Conservation (phyloP, 2,113 vertebrate genomes). For the Neopipo cinnamomea region DNA sequence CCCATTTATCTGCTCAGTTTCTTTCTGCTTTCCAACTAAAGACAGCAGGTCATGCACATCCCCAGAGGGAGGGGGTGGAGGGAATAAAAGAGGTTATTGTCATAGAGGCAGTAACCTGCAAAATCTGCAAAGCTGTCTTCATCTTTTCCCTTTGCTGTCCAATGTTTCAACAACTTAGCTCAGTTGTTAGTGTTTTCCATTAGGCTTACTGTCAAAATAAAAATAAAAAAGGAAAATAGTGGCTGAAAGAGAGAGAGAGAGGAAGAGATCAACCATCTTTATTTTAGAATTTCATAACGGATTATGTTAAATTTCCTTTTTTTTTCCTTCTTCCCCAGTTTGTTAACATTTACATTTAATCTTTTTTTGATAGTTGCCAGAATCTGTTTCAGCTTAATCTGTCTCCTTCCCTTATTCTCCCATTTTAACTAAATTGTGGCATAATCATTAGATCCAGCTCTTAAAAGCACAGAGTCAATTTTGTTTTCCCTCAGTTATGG, state of each 20-base stretch:
- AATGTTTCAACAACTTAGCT: not conserved
- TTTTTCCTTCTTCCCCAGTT: not conserved
- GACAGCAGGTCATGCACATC: not conserved
- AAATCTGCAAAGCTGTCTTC: conserved; percentile 24
- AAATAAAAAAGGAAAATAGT: not conserved
- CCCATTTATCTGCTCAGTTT: conserved; percentile 39
- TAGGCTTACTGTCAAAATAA: conserved; percentile 35
- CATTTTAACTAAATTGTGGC: not conserved
- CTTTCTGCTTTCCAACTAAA: conserved; percentile 39
- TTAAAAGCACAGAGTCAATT: not conserved
- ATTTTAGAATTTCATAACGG: conserved; percentile 5
- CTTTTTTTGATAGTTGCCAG: not conserved
- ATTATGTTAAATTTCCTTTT: conserved; percentile 19
- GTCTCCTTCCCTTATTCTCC: not conserved
- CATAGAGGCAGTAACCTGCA: not conserved
- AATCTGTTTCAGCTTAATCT: not conserved
- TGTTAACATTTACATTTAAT: conserved; percentile 31
- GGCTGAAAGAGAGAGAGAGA: not conserved
- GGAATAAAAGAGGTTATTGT: conserved; percentile 27
- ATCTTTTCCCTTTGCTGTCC: not conserved
- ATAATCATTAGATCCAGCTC: not conserved
- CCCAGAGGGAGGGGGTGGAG: not conserved
- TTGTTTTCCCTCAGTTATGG: not conserved
- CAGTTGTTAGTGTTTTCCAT: not conserved
- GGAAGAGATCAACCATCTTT: not conserved